A percentile compares a stretch with the other conserved stretches of the same genome.
phyloP scores from a whole-genome alignment of 2,797 vertebrate species.

The Propithecus deckenii region DNA sequence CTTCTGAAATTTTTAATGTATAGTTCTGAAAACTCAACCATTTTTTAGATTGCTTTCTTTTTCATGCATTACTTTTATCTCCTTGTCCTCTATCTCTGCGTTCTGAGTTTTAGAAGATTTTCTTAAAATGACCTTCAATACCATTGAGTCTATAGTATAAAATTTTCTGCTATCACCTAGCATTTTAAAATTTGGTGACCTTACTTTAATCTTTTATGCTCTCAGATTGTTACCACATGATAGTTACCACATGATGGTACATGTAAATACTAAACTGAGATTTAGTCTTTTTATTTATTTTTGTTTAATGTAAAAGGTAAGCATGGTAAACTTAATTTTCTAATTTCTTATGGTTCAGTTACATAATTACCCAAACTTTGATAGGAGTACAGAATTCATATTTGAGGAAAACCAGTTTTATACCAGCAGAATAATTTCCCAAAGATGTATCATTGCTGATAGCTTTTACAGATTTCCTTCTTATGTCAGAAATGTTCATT shows the following conservation, averaged over 20 bases:
- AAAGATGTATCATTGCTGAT: neutral
- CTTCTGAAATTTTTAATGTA: neutral
- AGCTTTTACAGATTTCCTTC: neutral
- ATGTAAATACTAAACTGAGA: neutral
- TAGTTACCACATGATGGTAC: neutral
- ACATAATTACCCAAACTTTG: neutral
- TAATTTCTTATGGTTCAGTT: neutral
- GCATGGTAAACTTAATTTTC: neutral
- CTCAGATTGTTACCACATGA: neutral
- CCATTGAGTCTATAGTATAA: neutral
- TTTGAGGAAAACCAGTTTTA: neutral
- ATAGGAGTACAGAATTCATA: neutral
- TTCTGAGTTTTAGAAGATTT: neutral
- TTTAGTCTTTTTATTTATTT: neutral
- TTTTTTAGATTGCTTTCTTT: neutral
- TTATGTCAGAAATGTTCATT: neutral
- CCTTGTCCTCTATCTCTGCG: neutral
- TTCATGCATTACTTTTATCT: neutral
- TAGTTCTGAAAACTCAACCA: neutral
- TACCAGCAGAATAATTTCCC: neutral
- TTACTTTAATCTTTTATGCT: neutral
- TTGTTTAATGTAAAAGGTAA: neutral
- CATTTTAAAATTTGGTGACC: neutral
- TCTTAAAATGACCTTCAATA: neutral
- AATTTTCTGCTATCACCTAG: neutral